Evolutionary conservation across 2,797 vertebrate species (phyloP).

Genomic region (Erpetoichthys calabaricus): DNA sequence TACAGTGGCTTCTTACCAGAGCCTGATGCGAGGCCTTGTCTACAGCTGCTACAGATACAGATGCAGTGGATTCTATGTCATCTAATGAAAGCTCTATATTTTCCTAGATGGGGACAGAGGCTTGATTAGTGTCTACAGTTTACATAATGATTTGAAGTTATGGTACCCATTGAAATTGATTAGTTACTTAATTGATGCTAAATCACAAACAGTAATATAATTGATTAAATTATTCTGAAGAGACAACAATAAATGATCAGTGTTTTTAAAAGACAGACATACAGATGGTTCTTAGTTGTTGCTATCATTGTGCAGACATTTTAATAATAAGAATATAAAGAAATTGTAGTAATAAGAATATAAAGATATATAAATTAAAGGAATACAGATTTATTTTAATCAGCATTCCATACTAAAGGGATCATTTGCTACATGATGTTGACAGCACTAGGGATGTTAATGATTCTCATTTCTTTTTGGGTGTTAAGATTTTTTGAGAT

Average conservation of each 20-base stretch:
- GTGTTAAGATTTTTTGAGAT: too few species aligned
- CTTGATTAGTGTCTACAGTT: conserved; percentile 33
- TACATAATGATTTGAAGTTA: conserved; percentile 7
- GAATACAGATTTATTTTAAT: too few species aligned
- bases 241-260: background rate
- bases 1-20: conserved; percentile 61
- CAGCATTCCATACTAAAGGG: too few species aligned
- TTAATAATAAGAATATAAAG: too few species aligned
- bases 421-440: too few species aligned
- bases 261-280: background rate
- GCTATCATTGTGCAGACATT: too few species aligned
- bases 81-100: conserved; percentile 88
- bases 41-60: conserved; percentile 72
- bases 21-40: conserved; percentile 86
- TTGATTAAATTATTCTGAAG: background rate
- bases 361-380: too few species aligned
- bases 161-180: conserved; percentile 1
- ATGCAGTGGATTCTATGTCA: conserved; percentile 69
- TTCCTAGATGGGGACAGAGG: conserved; percentile 64
- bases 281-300: too few species aligned
- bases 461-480: too few species aligned
- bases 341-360: too few species aligned
- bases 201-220: background rate
- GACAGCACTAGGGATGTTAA: too few species aligned
- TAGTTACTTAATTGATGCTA: background rate